These are phyloP conservation scores for Bubalus kerabau DNA, from an alignment of 2,113 vertebrate genomes.

Conservation along the genomic window DNA sequence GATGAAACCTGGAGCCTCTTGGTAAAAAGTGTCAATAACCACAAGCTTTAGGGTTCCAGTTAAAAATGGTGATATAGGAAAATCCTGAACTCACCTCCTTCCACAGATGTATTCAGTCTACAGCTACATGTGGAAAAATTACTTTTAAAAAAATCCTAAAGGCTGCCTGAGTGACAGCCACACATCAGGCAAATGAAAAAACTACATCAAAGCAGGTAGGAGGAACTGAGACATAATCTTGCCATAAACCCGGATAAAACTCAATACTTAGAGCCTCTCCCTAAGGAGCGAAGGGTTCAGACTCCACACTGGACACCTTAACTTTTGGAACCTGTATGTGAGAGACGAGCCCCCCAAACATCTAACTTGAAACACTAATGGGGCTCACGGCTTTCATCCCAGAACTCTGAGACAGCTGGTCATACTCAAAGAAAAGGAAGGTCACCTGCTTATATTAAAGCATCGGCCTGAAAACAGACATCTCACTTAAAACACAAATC, in stretches of 20 bases:
- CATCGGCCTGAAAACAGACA: not conserved
- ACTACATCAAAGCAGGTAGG: not conserved
- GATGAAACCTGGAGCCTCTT: not conserved
- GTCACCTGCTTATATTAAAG: not conserved
- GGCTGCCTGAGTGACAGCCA: not conserved
- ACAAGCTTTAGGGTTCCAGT: not conserved
- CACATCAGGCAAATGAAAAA: not conserved
- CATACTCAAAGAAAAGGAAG: not conserved
- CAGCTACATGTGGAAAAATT: not conserved
- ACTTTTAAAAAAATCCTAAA: not conserved
- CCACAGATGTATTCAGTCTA: not conserved
- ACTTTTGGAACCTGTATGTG: not conserved
- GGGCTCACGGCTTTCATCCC: not conserved
- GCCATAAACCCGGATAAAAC: not conserved
- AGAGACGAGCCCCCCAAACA: not conserved
- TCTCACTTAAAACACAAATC: not conserved
- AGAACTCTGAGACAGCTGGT: not conserved
- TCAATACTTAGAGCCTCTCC: not conserved
- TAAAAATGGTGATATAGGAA: not conserved
- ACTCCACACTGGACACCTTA: not conserved
- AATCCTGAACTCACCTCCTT: not conserved
- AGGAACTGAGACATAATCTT: not conserved
- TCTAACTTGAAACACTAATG: not conserved
- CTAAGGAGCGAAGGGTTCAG: not conserved
- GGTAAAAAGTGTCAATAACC: not conserved